Evolutionary conservation across 2,113 vertebrate species (phyloP), one percentile per base, ranked within the genome.

Genomic region (Callipepla californica): DNA sequence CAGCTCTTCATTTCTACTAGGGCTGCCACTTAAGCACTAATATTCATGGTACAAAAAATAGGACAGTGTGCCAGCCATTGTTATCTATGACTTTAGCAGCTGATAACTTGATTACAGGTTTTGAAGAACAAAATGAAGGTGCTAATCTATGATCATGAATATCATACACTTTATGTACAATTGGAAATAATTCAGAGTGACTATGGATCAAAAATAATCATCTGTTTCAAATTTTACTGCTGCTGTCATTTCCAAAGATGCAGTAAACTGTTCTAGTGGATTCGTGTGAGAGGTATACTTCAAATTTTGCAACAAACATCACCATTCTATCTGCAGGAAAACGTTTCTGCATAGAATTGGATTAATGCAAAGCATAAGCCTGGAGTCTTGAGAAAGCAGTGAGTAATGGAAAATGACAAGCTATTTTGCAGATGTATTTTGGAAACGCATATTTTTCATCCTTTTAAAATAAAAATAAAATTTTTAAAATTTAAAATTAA

Each of bases 341-440:
- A 66, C 45, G 18, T 44, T 87, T 81, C 44, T 87, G 48, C 63
- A n/a, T 58, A 59, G 55, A 74, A 22, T 13, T 67, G 72, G 74
- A 28, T 51, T 85, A 70, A 45, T 23, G 7, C 76, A 61, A 91
- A 87, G 25, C 28, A n/a, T 28, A 74, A 63, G 34, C 9, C 42
- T 25, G 3, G 17, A 78, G 42, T 63, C 51, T 83, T 61, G 20
- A 47, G 47, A 36, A 84, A 90, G 25, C 69, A 74, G 28, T 59
- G 51, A 80, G 55, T 69, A 61, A 65, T 66, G 82, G n/a, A 62
- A 93, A 91, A 86, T 38, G 4, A 21, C 38, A 61, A 92, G 44
- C n/a, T 83, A 38, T 85, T 91, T 70, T 92, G 58, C 72, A 92
- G 68, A 50, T 63, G 7, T 53, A 30, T 74, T 93, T 93, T 85